These are phyloP conservation scores for Achroia grisella DNA, from an alignment of 1,140 invertebrate species.

Conservation along the genomic window DNA sequence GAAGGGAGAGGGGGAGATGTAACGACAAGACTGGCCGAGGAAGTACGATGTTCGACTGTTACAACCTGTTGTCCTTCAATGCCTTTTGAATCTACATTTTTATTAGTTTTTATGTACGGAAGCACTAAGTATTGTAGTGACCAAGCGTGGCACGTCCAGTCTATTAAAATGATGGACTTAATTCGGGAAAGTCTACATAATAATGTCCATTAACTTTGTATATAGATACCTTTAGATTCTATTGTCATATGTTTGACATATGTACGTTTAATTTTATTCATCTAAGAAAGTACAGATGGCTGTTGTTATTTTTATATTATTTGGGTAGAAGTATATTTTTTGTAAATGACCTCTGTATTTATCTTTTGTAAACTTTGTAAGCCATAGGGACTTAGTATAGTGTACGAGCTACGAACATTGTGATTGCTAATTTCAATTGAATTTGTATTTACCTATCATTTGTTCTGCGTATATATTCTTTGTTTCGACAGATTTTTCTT, in stretches of 20 bases:
- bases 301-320: conserved; percentile 74
- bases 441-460: conserved; percentile 55
- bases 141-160: conserved; percentile 56
- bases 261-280: conserved; percentile 71
- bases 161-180: conserved; percentile 27
- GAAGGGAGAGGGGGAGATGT: conserved; percentile 11
- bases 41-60: conserved; percentile 14
- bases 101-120: conserved; percentile 13
- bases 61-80: conserved; percentile 27
- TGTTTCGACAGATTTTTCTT: conserved; percentile 61
- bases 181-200: conserved; percentile 20
- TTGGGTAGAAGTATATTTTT: conserved; percentile 72
- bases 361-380: conserved; percentile 71
- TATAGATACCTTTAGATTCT: conserved; percentile 68
- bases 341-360: conserved; percentile 73
- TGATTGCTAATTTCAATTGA: conserved; percentile 58
- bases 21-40: conserved; percentile 21
- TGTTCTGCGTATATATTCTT: conserved; percentile 63
- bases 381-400: conserved; percentile 65
- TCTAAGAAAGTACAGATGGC: conserved; percentile 73
- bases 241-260: conserved; percentile 72
- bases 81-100: conserved; percentile 23
- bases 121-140: conserved; percentile 38
- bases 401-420: conserved; percentile 68
- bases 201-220: conserved; percentile 56